Evolutionary conservation across 2,797 vertebrate genomes (phyloP).

Genomic region (Telmatherina bonti): DNA sequence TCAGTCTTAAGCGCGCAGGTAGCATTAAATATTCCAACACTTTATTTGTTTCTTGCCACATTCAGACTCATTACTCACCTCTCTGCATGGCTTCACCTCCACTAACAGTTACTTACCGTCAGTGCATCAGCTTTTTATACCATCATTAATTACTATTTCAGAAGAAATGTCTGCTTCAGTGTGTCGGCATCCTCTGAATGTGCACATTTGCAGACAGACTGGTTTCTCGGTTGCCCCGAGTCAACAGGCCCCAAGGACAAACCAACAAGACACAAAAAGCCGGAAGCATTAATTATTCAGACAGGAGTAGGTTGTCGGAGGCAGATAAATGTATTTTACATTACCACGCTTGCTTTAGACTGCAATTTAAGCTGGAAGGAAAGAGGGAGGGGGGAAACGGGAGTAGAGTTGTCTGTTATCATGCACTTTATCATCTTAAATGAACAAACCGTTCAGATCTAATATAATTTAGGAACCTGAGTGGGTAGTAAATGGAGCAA

Average conservation of each 20-base stretch:
- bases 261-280: conserved; percentile 51
- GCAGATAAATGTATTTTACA: conserved; percentile 75
- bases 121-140: conserved; percentile 21
- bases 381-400: conserved; percentile 2
- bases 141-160: conserved; percentile 39
- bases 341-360: conserved; percentile 54
- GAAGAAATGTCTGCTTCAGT: conserved; percentile 28
- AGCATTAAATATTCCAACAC: conserved; percentile 8
- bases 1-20: neutral
- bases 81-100: conserved; percentile 49
- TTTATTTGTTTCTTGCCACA: conserved; percentile 41
- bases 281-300: conserved; percentile 77
- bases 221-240: conserved; percentile 29
- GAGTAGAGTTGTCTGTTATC: conserved; percentile 57
- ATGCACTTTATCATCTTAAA: conserved; percentile 64
- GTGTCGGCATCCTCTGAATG: conserved; percentile 29
- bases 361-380: conserved; percentile 56
- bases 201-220: conserved; percentile 24
- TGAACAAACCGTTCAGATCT: conserved; percentile 44
- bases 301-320: conserved; percentile 52
- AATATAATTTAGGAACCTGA: conserved; percentile 34
- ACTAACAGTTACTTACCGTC: conserved; percentile 35
- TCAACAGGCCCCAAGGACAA: conserved; percentile 64
- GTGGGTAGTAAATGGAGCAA: conserved; percentile 13
- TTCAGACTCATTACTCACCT: conserved; percentile 41